Evolutionary conservation across 2,797 vertebrate genomes (phyloP), one percentile per base, ranked within the genome.

Genomic region (Tinamus major): DNA sequence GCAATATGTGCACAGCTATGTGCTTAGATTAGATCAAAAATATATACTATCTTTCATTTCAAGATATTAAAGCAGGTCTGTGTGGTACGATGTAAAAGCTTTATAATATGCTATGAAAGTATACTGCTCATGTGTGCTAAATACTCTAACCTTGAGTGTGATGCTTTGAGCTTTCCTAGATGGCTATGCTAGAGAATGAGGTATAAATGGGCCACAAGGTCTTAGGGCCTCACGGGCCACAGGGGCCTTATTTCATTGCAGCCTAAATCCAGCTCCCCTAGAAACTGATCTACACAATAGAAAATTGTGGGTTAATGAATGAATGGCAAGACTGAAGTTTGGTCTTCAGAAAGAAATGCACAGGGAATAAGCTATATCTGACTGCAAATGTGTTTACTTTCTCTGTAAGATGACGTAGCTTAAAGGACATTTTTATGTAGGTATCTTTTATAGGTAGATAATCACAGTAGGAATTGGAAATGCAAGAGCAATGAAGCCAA

Each of bases 401-500:
- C 56, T 93, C 56, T 35, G 35, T 63, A 89, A 94, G 85, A 92
- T 86, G 72, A 91, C 55, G 53, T 63, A 20, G 27, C 23, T 39
- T 90, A 89, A 75, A 56, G 58, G 42, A 23, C 75, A 19, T 75
- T n/a, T 87, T 95, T 96, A 51, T 85, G 5, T 79, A 29, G 13
- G 37, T 48, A 4, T 56, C 44, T 90, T 10, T 8, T 80, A 39
- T 41, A 41, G 15, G 17, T 59, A 42, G 39, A 29, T 56, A 79
- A 80, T 94, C 79, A 72, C 29, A 78, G 31, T 41, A 85, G 48
- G 77, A 94, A 55, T 33, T 93, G 44, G 53, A 85, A 93, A 49
- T 74, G 61, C 29, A 80, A 64, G 93, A 77, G 78, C 89, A 94
- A 80, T 93, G 44, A 96, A 94, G 51, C 95, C 29, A 88, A 87